Conservation (phyloP, 2,888 invertebrate species). For the Polyploca ridens region DNA sequence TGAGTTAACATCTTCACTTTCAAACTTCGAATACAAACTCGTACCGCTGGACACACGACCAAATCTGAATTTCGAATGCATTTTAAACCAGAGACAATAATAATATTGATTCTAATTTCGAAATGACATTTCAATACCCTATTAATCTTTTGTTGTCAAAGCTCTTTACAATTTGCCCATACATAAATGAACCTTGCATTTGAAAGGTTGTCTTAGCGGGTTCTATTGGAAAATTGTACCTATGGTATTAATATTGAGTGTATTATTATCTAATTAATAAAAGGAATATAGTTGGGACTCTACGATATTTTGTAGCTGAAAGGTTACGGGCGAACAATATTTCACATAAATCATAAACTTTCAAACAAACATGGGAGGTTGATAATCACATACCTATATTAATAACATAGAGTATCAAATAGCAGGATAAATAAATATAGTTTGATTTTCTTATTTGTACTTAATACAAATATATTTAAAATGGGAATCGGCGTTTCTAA, state of each 20-base stretch:
- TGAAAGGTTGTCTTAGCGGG: neutral
- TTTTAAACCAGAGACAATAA: constrained; percentile 3
- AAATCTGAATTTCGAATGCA: constrained; percentile 24
- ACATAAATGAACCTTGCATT: neutral
- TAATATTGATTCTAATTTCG: neutral
- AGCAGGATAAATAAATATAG: constrained; percentile 12
- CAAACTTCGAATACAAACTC: constrained; percentile 37
- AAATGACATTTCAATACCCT: neutral
- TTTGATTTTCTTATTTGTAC: too few relatives aligned
- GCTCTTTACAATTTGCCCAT: neutral
- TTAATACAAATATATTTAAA: too few relatives aligned
- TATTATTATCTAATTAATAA: neutral
- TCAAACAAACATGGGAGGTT: constrained; percentile 65
- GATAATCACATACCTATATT: constrained; percentile 73
- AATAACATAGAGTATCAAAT: constrained; percentile 63
- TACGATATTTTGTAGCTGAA: neutral
- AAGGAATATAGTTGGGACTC: neutral
- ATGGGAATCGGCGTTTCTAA: too few relatives aligned
- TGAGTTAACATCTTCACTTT: constrained; percentile 31
- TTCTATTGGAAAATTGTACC: neutral
- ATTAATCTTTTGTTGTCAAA: neutral
- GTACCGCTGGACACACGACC: constrained; percentile 23
- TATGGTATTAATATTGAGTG: too few relatives aligned
- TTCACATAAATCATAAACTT: constrained; percentile 81
- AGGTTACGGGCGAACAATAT: constrained; percentile 53